phyloP scores from a whole-genome alignment of 2,888 invertebrate species.

The Metalampra italica region DNA sequence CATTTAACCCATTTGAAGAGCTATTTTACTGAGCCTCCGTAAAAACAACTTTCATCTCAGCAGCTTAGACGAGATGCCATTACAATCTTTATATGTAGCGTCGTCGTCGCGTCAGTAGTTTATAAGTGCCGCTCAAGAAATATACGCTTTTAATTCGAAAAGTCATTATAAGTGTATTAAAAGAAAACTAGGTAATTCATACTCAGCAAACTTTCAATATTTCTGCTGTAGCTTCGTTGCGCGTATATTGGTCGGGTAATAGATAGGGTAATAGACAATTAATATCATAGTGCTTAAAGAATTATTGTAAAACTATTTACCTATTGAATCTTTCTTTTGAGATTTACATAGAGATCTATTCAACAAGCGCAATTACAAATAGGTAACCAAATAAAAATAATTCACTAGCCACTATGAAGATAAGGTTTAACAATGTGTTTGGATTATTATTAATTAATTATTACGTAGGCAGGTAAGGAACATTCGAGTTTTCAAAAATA shows the following conservation, averaged over 20 bases:
- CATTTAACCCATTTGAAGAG: no score
- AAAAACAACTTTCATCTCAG: no score
- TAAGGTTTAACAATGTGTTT: background rate
- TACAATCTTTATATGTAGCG: no score
- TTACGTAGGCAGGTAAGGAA: background rate
- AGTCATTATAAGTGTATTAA: no score
- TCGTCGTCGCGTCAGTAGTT: no score
- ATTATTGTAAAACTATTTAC: background rate
- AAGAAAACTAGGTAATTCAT: no score
- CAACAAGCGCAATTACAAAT: conserved; percentile 20
- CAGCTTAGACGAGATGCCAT: no score
- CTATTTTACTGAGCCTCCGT: no score
- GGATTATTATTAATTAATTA: no score
- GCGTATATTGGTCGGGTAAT: conserved; percentile 24
- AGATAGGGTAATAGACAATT: background rate
- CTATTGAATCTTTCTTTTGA: conserved; percentile 5
- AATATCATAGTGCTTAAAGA: background rate
- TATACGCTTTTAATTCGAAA: no score
- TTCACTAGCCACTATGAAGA: background rate
- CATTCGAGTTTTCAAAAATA: background rate
- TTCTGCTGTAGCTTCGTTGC: conserved; percentile 26
- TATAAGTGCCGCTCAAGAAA: no score
- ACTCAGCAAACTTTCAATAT: no score
- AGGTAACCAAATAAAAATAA: conserved; percentile 8
- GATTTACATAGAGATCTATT: conserved; percentile 37